Conservation (phyloP, 92 coral and sea anemone species). For the Bergia puertoricense region DNA sequence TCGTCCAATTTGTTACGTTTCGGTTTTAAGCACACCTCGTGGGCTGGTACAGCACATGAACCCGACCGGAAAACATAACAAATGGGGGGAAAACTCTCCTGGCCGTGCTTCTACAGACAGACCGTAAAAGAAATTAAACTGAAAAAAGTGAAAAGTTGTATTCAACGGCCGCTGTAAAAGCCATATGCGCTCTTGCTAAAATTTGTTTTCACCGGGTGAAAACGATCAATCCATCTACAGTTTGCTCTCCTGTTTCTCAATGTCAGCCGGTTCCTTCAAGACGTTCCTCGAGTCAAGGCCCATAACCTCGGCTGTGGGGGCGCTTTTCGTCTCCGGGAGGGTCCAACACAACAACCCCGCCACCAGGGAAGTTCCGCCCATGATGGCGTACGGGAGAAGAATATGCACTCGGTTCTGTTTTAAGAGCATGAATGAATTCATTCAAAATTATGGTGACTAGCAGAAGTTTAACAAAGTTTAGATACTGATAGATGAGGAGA, state of each 20-base stretch:
- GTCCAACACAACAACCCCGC: constrained; percentile 8
- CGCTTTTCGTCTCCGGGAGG: constrained; percentile 9
- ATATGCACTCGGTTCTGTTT: constrained; percentile 8
- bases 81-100: too few relatives aligned
- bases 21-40: too few relatives aligned
- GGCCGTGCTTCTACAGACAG: too few relatives aligned
- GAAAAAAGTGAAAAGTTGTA: too few relatives aligned
- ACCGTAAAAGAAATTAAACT: too few relatives aligned
- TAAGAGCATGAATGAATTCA: neutral
- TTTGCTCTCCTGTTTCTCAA: neutral
- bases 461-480: neutral
- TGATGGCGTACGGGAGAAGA: constrained; percentile 25
- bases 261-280: neutral
- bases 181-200: neutral
- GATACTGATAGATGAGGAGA: neutral
- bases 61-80: too few relatives aligned
- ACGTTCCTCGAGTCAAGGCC: neutral
- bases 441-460: neutral
- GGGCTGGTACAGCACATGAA: too few relatives aligned
- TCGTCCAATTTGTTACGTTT: too few relatives aligned
- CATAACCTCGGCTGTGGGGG: constrained; percentile 7
- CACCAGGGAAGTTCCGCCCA: constrained; percentile 3
- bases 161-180: too few relatives aligned
- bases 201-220: neutral
- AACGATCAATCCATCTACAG: neutral